Conservation (phyloP, 2,888 invertebrate genomes). For the Hoplodrina ambigua region DNA sequence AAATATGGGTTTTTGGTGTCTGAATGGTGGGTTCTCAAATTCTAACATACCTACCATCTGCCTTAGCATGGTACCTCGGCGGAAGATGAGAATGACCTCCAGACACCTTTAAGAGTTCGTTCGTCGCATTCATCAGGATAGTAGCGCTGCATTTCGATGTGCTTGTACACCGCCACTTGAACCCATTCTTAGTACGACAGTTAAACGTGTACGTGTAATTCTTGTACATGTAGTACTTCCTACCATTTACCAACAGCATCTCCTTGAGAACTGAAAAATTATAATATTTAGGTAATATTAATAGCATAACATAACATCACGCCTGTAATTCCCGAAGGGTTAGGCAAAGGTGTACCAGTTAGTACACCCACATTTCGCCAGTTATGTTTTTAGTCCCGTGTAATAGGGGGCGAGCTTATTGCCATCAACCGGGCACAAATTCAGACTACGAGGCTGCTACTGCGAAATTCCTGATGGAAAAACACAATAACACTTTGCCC, state of each 20-base stretch:
- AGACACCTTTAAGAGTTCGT: slow-evolving; percentile 11
- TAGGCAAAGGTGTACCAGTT: no score
- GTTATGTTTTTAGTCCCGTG: no score
- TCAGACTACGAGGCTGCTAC: no score
- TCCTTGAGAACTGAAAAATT: slow-evolving; percentile 44
- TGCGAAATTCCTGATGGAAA: no score
- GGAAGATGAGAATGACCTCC: slow-evolving; percentile 46
- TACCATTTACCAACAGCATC: slow-evolving; percentile 38
- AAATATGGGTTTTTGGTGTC: no score
- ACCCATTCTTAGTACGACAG: slow-evolving; percentile 9
- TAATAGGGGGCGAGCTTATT: no score
- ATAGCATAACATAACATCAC: no score
- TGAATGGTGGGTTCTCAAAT: neutral
- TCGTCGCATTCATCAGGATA: slow-evolving; percentile 36
- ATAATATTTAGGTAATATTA: neutral
- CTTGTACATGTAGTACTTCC: slow-evolving; percentile 43
- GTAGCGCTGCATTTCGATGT: slow-evolving; percentile 51
- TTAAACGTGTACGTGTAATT: slow-evolving; percentile 49
- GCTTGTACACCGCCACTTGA: slow-evolving; percentile 55
- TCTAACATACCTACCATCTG: slow-evolving; percentile 46
- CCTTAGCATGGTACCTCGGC: slow-evolving; percentile 42
- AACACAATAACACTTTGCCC: no score
- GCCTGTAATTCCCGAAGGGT: no score
- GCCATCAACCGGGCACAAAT: no score
- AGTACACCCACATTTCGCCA: no score